phyloP scores from a whole-genome alignment of 2,888 invertebrate genomes.

The Tinea trinotella region DNA sequence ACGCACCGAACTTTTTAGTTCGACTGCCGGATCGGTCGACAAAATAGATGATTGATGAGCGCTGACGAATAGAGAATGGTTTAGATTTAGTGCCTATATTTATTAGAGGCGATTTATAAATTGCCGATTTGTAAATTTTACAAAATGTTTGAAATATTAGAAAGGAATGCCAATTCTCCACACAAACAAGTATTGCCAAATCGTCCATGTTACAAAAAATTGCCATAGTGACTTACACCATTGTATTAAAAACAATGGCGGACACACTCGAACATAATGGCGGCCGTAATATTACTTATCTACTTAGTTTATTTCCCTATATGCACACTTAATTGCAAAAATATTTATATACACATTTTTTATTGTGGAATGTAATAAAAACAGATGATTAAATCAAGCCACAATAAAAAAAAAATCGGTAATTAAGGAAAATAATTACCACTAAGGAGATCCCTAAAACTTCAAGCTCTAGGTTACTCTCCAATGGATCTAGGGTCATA shows the following conservation, averaged over 20 bases:
- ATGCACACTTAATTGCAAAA: neutral
- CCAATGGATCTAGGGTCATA: too few species aligned
- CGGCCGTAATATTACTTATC: neutral
- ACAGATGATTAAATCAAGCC: too few species aligned
- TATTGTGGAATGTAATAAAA: too few species aligned
- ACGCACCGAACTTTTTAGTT: too few species aligned
- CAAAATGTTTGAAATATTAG: neutral
- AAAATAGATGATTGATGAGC: too few species aligned
- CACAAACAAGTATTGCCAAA: neutral
- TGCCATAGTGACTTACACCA: neutral
- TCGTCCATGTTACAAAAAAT: neutral
- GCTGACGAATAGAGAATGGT: too few species aligned
- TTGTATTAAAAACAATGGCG: slow-evolving; percentile 7
- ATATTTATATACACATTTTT: neutral
- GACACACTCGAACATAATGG: neutral
- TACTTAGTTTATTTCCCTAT: neutral
- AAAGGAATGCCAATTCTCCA: slow-evolving; percentile 3
- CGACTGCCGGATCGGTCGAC: too few species aligned
- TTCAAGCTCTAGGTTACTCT: too few species aligned
- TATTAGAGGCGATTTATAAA: neutral
- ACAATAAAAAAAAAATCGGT: too few species aligned
- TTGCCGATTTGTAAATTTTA: neutral
- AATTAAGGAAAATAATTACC: too few species aligned
- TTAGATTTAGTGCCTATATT: neutral
- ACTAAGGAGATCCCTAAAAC: too few species aligned